A percentile compares a stretch with the other conserved stretches of the same genome.
Evolutionary conservation across 2,113 vertebrate species (phyloP).

Genomic region (Nesoenas mayeri): DNA sequence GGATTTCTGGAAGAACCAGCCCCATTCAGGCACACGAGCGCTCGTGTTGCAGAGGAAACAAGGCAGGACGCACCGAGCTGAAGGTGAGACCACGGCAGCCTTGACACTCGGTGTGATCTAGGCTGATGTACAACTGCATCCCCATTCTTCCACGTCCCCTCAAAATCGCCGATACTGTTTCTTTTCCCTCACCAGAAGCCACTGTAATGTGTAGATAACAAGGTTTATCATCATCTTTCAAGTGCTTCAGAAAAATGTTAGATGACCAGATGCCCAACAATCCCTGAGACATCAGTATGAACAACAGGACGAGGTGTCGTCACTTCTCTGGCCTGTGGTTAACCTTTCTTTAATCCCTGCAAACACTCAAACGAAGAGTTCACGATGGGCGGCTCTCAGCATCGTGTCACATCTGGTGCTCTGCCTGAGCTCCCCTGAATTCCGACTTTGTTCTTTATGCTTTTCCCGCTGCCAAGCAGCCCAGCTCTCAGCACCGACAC

Average conservation of each 20-base stretch:
- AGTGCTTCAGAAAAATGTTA: neutral
- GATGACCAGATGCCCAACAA: neutral
- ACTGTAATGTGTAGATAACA: neutral
- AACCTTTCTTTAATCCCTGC: neutral
- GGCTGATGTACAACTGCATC: neutral
- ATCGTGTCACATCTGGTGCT: accelerated
- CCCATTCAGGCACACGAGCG: neutral
- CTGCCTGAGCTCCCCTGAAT: neutral
- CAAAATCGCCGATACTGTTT: neutral
- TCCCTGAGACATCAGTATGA: neutral
- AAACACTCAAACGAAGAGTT: neutral
- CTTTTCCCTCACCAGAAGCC: neutral
- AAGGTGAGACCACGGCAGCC: neutral
- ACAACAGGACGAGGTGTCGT: neutral
- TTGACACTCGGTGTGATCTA: neutral
- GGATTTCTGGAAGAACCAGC: neutral
- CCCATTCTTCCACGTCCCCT: neutral
- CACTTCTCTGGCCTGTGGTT: neutral
- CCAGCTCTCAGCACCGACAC: neutral
- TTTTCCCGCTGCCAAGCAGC: neutral
- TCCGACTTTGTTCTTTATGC: neutral
- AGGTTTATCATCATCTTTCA: neutral
- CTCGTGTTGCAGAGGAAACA: neutral
- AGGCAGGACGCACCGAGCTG: neutral
- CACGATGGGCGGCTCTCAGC: neutral